Percentiles rank a stretch among this genome's conserved stretches.
Evolutionary conservation across 2,888 invertebrate genomes (phyloP).

Genomic region (Caenorhabditis macrosperma): DNA sequence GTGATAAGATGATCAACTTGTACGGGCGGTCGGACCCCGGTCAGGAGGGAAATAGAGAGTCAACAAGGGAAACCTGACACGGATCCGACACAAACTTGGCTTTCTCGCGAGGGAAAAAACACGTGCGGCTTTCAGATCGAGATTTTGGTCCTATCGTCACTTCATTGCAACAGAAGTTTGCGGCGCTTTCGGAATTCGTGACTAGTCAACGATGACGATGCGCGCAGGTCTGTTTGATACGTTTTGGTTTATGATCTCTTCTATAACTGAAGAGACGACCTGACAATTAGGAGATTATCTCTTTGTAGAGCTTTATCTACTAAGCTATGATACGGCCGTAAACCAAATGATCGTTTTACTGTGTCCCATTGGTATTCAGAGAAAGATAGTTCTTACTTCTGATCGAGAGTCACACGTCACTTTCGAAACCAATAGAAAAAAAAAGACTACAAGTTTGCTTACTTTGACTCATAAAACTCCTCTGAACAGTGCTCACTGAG

Average conservation of each 20-base stretch:
- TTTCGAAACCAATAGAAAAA: background rate
- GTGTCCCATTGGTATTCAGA: no score
- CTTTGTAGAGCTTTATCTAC: background rate
- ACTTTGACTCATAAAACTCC: slow-evolving; percentile 5
- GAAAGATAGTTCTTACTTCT: no score
- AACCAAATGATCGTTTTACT: no score
- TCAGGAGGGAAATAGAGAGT: background rate
- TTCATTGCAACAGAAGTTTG: background rate
- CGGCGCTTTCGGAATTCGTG: background rate
- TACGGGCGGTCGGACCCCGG: background rate
- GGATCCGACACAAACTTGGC: background rate
- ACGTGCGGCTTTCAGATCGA: background rate
- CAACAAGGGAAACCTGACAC: background rate
- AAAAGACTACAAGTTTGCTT: slow-evolving; percentile 6
- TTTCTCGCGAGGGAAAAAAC: background rate
- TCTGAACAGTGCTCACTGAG: background rate
- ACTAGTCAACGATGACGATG: background rate
- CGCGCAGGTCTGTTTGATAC: background rate
- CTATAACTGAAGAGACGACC: background rate
- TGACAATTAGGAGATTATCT: background rate
- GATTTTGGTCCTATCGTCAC: background rate
- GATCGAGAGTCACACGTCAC: background rate
- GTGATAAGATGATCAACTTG: slow-evolving; percentile 16
- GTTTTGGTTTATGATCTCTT: background rate
- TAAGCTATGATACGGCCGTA: no score